phyloP scores from a whole-genome alignment of 1,140 invertebrate genomes.

The Maconellicoccus hirsutus region DNA sequence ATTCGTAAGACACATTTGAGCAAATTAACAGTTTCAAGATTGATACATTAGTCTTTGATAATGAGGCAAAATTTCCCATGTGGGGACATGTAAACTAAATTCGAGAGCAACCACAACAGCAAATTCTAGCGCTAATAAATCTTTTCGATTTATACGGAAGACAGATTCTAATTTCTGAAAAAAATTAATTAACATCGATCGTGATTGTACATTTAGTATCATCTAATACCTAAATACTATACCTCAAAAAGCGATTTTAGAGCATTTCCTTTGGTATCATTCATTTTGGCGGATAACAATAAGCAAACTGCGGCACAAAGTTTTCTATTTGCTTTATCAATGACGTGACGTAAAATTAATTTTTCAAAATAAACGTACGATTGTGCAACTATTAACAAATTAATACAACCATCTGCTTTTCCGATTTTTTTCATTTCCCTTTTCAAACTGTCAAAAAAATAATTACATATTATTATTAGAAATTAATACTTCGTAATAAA shows the following conservation, averaged over 20 bases:
- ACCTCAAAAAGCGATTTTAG: slow-evolving; percentile 80
- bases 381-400: slow-evolving; percentile 85
- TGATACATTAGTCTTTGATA: slow-evolving; percentile 86
- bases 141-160: slow-evolving; percentile 82
- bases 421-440: slow-evolving; percentile 90
- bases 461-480: too few relatives aligned
- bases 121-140: slow-evolving; percentile 83
- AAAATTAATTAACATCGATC: slow-evolving; percentile 1
- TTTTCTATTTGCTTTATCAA: slow-evolving; percentile 92
- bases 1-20: neutral
- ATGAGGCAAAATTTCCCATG: slow-evolving; percentile 83
- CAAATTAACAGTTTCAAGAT: slow-evolving; percentile 47
- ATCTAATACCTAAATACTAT: slow-evolving; percentile 29
- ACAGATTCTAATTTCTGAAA: slow-evolving; percentile 75
- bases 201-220: too few relatives aligned
- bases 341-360: slow-evolving; percentile 77
- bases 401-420: slow-evolving; percentile 67
- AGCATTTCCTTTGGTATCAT: slow-evolving; percentile 84
- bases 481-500: neutral
- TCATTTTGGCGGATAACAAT: slow-evolving; percentile 86
- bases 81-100: slow-evolving; percentile 84
- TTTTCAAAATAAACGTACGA: slow-evolving; percentile 97
- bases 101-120: slow-evolving; percentile 87
- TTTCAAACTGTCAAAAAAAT: slow-evolving; percentile 58
- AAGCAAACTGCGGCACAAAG: slow-evolving; percentile 89